These are phyloP conservation scores for Dasyprocta punctata DNA, from an alignment of 2,113 vertebrate species.

Conservation along the genomic window DNA sequence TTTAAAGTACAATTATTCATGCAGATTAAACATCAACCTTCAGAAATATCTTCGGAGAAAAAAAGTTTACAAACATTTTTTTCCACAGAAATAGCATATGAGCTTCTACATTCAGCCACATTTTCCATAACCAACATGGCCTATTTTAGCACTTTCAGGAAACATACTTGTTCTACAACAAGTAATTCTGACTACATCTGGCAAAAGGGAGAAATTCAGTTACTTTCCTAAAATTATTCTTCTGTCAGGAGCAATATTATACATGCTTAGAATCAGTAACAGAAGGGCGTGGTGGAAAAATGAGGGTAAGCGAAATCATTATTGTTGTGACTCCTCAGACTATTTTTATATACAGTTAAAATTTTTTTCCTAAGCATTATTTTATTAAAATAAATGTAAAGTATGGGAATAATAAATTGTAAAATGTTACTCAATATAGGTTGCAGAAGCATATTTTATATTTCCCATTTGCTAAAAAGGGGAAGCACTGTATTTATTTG, in stretches of 20 bases:
- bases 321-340: slow-evolving; percentile 69
- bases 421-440: slow-evolving; percentile 69
- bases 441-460: slow-evolving; percentile 72
- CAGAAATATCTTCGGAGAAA: slow-evolving; percentile 63
- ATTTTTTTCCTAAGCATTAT: slow-evolving; percentile 75
- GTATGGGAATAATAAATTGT: slow-evolving; percentile 45
- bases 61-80: background rate
- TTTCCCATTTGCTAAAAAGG: slow-evolving; percentile 72
- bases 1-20: slow-evolving; percentile 59
- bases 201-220: slow-evolving; percentile 69
- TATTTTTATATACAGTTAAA: slow-evolving; percentile 72
- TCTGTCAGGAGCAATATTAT: slow-evolving; percentile 71
- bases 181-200: slow-evolving; percentile 68
- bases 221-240: slow-evolving; percentile 74
- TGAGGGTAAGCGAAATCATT: slow-evolving; percentile 76
- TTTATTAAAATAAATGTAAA: slow-evolving; percentile 80
- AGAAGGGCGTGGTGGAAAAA: slow-evolving; percentile 15
- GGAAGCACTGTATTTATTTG: slow-evolving; percentile 70
- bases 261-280: slow-evolving; percentile 82
- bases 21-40: slow-evolving; percentile 57
- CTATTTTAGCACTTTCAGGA: slow-evolving; percentile 69
- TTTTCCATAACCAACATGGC: background rate
- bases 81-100: slow-evolving; percentile 1
- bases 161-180: slow-evolving; percentile 74
- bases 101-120: background rate